phyloP scores from a whole-genome alignment of 2,113 vertebrate species.

The Balaenoptera acutorostrata region DNA sequence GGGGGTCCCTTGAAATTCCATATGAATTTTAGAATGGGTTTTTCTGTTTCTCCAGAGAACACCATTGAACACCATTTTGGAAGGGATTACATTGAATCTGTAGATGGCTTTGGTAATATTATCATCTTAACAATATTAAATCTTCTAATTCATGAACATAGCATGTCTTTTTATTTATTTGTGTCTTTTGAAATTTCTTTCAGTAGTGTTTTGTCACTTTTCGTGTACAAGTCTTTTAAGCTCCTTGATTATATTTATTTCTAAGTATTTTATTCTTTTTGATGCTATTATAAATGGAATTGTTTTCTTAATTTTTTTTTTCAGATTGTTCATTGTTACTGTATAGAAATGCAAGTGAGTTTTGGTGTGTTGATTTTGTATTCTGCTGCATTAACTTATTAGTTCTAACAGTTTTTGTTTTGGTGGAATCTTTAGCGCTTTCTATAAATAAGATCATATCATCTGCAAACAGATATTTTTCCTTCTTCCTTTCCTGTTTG shows the following conservation, averaged over 20 bases:
- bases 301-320: neutral
- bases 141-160: neutral
- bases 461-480: neutral
- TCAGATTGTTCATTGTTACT: neutral
- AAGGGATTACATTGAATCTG: neutral
- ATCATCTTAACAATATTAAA: neutral
- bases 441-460: neutral
- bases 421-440: neutral
- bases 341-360: neutral
- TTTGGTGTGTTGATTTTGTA: neutral
- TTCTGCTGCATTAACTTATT: neutral
- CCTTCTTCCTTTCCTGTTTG: neutral
- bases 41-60: neutral
- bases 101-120: neutral
- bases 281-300: too few relatives aligned
- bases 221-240: neutral
- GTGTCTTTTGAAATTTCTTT: neutral
- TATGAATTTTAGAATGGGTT: neutral
- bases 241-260: too few relatives aligned
- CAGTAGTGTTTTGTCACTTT: neutral
- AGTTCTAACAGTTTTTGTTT: neutral
- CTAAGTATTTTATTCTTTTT: too few relatives aligned
- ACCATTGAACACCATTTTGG: neutral
- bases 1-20: neutral
- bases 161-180: neutral